Evolutionary conservation across 2,888 invertebrate species (phyloP).

Genomic region (Torymus aiolomorphi): DNA sequence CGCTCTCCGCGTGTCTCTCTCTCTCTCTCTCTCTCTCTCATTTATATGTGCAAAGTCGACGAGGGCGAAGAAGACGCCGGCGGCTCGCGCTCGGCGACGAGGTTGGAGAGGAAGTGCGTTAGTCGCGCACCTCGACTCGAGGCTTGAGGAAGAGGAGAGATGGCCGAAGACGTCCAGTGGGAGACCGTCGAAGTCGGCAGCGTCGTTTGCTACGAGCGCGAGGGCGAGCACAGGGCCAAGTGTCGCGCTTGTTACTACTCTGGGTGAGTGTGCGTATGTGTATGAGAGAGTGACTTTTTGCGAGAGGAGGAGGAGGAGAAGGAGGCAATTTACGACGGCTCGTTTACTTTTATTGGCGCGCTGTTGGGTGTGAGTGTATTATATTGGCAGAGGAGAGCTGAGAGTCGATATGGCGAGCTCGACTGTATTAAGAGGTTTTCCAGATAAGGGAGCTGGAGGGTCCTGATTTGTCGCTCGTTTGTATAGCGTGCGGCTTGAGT

Average conservation of each 20-base stretch:
- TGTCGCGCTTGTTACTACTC: constrained; percentile 41
- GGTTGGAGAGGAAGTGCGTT: too few species aligned
- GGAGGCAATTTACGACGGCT: neutral
- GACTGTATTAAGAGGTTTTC: too few species aligned
- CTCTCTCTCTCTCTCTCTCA: neutral
- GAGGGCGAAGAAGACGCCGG: too few species aligned
- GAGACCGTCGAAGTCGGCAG: constrained; percentile 33
- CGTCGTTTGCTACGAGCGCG: constrained; percentile 36
- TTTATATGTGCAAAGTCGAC: neutral
- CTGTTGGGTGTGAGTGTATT: neutral
- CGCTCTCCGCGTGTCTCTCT: constrained; percentile 9
- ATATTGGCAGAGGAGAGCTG: too few species aligned
- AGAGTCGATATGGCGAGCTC: too few species aligned
- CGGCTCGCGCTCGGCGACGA: too few species aligned
- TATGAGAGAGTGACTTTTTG: too few species aligned
- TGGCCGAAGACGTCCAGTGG: constrained; percentile 10
- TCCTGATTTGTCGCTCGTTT: too few species aligned
- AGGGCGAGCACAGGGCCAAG: neutral
- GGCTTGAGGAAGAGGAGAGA: neutral
- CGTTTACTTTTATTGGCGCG: constrained; percentile 2
- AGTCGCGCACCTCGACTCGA: too few species aligned
- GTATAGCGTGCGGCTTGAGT: too few species aligned
- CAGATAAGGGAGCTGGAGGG: too few species aligned
- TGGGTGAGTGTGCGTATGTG: constrained; percentile 38
- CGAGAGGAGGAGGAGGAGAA: too few species aligned